phyloP scores from a whole-genome alignment of 2,888 invertebrate genomes.

The Anodontia alba region DNA sequence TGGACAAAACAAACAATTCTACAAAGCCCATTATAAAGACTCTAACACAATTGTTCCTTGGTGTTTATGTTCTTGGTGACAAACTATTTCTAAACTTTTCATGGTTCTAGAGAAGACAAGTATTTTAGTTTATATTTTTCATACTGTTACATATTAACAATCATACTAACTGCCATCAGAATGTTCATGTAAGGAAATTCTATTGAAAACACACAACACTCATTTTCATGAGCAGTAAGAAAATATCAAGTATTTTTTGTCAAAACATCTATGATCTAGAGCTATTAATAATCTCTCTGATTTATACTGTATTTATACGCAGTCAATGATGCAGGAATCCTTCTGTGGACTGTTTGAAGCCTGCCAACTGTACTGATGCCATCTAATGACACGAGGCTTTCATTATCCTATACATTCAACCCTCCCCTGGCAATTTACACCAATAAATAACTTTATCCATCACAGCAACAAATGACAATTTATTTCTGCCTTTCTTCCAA shows the following conservation, averaged over 20 bases:
- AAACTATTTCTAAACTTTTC: neutral
- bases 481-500: neutral
- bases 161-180: no score
- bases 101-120: no score
- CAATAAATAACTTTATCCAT: neutral
- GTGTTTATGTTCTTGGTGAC: neutral
- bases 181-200: no score
- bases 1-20: no score
- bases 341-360: neutral
- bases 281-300: no score
- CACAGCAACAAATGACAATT: neutral
- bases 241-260: no score
- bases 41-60: neutral
- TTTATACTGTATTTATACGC: slow-evolving; percentile 4
- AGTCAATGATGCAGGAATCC: slow-evolving; percentile 2
- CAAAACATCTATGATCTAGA: no score
- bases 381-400: slow-evolving; percentile 7
- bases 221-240: no score
- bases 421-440: neutral
- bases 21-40: no score
- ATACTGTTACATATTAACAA: no score
- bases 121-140: no score
- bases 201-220: no score
- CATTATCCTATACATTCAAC: slow-evolving; percentile 10
- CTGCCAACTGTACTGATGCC: neutral